Conservation (phyloP, 2,888 invertebrate genomes). For the Ophion obscuratus region DNA sequence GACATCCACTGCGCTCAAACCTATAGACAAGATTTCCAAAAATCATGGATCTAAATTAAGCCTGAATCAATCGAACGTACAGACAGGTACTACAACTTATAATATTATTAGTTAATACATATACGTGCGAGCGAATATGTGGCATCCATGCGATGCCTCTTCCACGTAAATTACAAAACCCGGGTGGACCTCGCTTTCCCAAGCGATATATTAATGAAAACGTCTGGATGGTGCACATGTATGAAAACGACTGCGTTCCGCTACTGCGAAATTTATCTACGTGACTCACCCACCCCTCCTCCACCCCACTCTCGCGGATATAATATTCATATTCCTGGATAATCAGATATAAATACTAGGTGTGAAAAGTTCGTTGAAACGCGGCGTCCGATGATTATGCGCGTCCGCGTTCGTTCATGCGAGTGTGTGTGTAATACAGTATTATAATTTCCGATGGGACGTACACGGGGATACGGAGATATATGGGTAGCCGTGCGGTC, state of each 20-base stretch:
- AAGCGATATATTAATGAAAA: slow-evolving; percentile 64
- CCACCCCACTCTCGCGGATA: neutral
- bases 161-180: slow-evolving; percentile 50
- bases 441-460: slow-evolving; percentile 22
- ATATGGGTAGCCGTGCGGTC: neutral
- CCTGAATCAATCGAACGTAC: no score
- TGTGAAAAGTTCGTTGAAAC: slow-evolving; percentile 35
- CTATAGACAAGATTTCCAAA: no score
- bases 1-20: no score
- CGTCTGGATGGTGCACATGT: slow-evolving; percentile 46
- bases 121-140: no score
- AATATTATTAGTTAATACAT: neutral
- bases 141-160: neutral
- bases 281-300: neutral
- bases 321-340: slow-evolving; percentile 33
- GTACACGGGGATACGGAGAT: neutral
- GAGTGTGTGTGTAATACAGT: neutral
- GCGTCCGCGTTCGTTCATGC: neutral
- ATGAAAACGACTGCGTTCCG: slow-evolving; percentile 1
- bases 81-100: no score
- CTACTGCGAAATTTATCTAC: slow-evolving; percentile 29
- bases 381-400: neutral
- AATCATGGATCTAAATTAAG: no score
- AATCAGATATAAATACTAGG: slow-evolving; percentile 36
- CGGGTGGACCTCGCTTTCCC: slow-evolving; percentile 48